A percentile compares a stretch with the other conserved stretches of the same genome.
Conservation (phyloP, 2,797 vertebrate species). For the Gymnocypris eckloni region DNA sequence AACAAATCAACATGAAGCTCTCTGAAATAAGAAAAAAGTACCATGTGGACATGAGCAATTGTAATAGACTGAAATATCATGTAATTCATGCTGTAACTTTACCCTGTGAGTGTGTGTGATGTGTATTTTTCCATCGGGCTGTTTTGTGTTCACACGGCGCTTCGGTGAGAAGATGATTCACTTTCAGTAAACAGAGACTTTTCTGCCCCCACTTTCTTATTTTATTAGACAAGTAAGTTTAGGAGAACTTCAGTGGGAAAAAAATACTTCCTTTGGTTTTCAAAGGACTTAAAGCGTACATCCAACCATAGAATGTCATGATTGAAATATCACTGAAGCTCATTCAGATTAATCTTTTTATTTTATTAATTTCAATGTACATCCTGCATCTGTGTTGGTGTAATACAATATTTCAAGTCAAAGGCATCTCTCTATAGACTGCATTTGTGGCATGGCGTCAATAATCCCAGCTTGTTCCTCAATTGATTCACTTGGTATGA, state of each 20-base stretch:
- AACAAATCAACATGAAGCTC: conserved; percentile 9
- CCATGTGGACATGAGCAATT: neutral
- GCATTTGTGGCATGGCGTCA: neutral
- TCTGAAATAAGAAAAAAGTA: neutral
- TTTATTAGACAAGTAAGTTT: neutral
- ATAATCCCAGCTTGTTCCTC: neutral
- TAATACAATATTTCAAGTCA: neutral
- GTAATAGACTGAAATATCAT: conserved; percentile 17
- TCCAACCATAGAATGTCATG: neutral
- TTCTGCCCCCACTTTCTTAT: neutral
- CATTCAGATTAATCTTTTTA: neutral
- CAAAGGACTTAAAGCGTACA: neutral
- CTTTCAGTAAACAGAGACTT: conserved; percentile 24
- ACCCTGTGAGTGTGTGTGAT: conserved; percentile 1
- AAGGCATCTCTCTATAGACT: neutral
- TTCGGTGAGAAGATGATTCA: neutral
- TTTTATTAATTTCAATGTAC: neutral
- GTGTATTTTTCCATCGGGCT: neutral
- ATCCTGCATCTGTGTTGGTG: neutral
- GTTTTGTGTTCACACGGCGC: neutral
- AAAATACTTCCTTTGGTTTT: conserved; percentile 6
- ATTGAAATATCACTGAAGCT: neutral
- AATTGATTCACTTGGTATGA: neutral
- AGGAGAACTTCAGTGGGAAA: neutral
- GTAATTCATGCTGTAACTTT: conserved; percentile 34